phyloP scores from a whole-genome alignment of 2,113 vertebrate genomes.

The Mobula birostris region DNA sequence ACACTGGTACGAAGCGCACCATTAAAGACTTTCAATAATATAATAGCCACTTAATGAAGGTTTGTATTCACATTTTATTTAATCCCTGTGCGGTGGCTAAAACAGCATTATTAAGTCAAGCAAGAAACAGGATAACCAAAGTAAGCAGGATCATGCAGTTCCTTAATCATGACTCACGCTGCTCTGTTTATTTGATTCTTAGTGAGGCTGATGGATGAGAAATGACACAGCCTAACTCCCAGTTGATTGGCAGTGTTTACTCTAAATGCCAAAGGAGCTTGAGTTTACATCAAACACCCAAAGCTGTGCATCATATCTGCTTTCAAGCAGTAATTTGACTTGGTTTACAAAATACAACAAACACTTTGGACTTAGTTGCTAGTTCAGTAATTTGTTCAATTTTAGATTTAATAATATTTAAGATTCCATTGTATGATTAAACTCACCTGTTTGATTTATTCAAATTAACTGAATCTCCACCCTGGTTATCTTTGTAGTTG shows the following conservation, averaged over 20 bases:
- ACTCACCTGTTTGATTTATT: neutral
- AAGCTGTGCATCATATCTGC: neutral
- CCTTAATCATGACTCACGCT: slow-evolving; percentile 38
- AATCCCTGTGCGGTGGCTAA: neutral
- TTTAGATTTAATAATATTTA: neutral
- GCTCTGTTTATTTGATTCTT: slow-evolving; percentile 39
- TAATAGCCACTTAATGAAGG: neutral
- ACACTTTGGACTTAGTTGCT: neutral
- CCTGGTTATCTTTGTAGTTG: neutral
- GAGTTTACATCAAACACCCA: neutral
- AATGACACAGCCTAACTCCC: slow-evolving; percentile 13
- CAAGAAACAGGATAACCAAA: neutral
- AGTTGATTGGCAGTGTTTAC: slow-evolving; percentile 36
- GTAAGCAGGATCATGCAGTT: slow-evolving; percentile 23
- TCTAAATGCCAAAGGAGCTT: slow-evolving; percentile 35
- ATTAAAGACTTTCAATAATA: neutral
- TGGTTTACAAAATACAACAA: neutral
- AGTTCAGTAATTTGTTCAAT: neutral
- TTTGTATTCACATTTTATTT: neutral
- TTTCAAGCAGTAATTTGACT: neutral
- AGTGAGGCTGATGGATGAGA: slow-evolving; percentile 32
- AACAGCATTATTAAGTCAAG: neutral
- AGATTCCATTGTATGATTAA: neutral
- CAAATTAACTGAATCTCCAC: neutral
- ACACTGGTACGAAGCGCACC: neutral